Evolutionary conservation across 2,888 invertebrate species (phyloP).

Genomic region (Helleia helle): DNA sequence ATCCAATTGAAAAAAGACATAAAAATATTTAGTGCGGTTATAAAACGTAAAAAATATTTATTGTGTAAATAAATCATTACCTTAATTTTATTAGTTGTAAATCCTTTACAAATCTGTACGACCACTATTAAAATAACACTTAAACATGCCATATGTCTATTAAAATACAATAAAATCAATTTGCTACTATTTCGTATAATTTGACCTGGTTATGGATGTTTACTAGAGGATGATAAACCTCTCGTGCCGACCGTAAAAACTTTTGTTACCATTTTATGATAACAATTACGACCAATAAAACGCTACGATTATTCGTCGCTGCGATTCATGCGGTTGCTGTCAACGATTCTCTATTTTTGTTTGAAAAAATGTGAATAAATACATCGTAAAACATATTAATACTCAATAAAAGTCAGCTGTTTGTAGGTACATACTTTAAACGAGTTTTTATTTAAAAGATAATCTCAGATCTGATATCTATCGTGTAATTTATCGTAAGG

Average conservation of each 20-base stretch:
- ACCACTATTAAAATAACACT: conserved; percentile 19
- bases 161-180: conserved; percentile 58
- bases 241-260: conserved; percentile 69
- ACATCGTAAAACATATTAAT: background rate
- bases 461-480: no score
- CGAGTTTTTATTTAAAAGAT: no score
- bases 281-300: conserved; percentile 73
- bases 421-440: no score
- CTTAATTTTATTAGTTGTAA: conserved; percentile 7
- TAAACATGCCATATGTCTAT: conserved; percentile 43
- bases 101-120: conserved; percentile 14
- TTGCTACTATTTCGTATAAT: conserved; percentile 55
- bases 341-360: conserved; percentile 1
- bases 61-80: conserved; percentile 7
- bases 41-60: conserved; percentile 2
- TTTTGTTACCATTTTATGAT: conserved; percentile 73
- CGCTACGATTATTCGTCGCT: conserved; percentile 65
- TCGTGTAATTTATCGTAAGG: no score
- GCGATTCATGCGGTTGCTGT: conserved; percentile 58
- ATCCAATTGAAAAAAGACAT: no score
- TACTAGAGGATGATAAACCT: conserved; percentile 62
- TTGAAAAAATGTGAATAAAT: background rate
- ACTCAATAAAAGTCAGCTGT: background rate
- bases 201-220: conserved; percentile 37
- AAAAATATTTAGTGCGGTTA: background rate